These are phyloP conservation scores for Tanypteryx hageni DNA, from an alignment of 2,888 invertebrate species.

Conservation along the genomic window DNA sequence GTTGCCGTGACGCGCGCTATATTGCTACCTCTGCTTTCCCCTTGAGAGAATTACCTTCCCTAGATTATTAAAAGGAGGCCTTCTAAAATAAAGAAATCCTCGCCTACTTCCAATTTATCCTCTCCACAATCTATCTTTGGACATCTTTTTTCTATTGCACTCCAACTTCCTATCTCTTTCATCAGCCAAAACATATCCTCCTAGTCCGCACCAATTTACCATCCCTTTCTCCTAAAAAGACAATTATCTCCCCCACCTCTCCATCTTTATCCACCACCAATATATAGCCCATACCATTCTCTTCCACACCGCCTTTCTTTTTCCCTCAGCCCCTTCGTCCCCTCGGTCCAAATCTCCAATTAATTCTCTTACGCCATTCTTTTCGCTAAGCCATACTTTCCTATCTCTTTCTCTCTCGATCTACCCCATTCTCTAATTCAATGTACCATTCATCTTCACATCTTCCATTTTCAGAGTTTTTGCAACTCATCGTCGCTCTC, in stretches of 20 bases:
- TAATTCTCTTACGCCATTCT: background rate
- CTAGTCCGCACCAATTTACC: background rate
- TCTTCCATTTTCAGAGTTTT: background rate
- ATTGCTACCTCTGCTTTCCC: too few relatives aligned
- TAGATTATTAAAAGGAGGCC: too few relatives aligned
- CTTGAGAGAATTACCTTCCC: too few relatives aligned
- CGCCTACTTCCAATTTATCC: too few relatives aligned
- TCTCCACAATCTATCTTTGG: background rate
- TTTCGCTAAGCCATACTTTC: background rate
- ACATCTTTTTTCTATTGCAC: background rate
- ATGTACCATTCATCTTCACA: constrained; percentile 13
- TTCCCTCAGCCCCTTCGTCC: too few relatives aligned
- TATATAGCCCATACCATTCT: too few relatives aligned
- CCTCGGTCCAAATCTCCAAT: background rate
- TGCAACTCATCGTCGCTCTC: background rate
- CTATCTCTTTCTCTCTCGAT: background rate
- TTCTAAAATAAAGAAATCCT: too few relatives aligned
- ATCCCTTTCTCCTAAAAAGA: background rate
- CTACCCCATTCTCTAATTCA: constrained; percentile 1
- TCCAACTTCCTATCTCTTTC: background rate
- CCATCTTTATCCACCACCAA: background rate
- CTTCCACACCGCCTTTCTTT: too few relatives aligned
- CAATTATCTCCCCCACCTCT: background rate
- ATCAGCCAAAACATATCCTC: background rate
- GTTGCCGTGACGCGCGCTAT: too few relatives aligned